Evolutionary conservation across 2,888 invertebrate species (phyloP), one percentile per base, ranked within the genome.

Genomic region (Pemphredon lugubris): DNA sequence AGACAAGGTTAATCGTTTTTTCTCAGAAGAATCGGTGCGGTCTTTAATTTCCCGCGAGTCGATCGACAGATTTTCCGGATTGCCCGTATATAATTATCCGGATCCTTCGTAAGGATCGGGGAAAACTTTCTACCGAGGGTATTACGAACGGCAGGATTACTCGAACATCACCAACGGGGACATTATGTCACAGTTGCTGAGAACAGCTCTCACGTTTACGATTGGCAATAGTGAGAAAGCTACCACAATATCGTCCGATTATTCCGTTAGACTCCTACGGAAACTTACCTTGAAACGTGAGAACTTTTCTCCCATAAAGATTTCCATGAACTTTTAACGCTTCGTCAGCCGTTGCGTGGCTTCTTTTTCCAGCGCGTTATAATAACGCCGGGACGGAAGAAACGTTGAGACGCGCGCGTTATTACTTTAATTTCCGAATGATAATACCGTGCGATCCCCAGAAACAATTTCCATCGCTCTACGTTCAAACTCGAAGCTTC

Each of bases 111-210:
- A n/a, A n/a, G n/a, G n/a, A n/a, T n/a, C n/a, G n/a, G 30, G 59
- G 34, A 42, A 23, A 71, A 66, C 37, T 66, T 66, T 73, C 18
- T 53, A 37, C 42, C 11, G 34, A 40, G 9, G 37, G 14, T 23
- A 47, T 53, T 48, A 39, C 11, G 54, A 64, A 45, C 37, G 50
- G 21, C 30, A 40, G 42, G 26, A 58, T 66, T 72, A 63, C 51
- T 60, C 37, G 45, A 54, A 37, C 51, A 44, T 55, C 64, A 60
- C 39, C 51, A 51, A 30, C 44, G 50, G 18, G 48, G 51, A 45
- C 55, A 69, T 76, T 72, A 57, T 45, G 72, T 77, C 77, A 72
- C 77, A 79, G 68, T 80, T 79, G 77, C 51, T 30, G 67, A 66
- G 63, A 79, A 79, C 50, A 54, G 65, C 72, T 64, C 53, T 44